Conservation (phyloP, 2,113 vertebrate genomes). For the Phyllostomus discolor region DNA sequence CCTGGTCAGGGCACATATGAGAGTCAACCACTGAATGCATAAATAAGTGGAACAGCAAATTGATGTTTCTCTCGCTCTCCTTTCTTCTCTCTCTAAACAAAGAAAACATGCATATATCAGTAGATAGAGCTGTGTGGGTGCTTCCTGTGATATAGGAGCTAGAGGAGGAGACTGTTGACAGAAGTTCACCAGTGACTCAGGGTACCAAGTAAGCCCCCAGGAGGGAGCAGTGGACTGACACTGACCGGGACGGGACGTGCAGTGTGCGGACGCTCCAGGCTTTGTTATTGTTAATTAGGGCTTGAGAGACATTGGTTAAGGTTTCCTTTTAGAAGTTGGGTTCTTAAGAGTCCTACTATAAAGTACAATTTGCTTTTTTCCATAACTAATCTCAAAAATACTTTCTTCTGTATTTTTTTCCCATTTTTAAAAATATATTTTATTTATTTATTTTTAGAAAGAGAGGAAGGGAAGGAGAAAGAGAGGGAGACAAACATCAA, state of each 20-base stretch:
- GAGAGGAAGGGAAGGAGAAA: too few species aligned
- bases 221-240: not conserved
- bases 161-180: not conserved
- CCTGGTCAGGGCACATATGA: too few species aligned
- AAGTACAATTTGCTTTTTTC: not conserved
- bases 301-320: not conserved
- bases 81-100: too few species aligned
- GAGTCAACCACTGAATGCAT: too few species aligned
- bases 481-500: too few species aligned
- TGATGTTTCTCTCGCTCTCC: too few species aligned
- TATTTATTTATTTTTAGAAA: too few species aligned
- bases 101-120: too few species aligned
- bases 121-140: not conserved
- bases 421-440: too few species aligned
- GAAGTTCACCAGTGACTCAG: not conserved
- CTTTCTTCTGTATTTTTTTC: not conserved
- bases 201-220: not conserved
- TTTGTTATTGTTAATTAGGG: conserved; percentile 17
- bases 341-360: not conserved
- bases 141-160: not conserved
- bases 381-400: not conserved
- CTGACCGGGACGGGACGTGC: not conserved
- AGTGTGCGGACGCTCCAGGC: not conserved
- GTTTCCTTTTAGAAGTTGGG: not conserved
- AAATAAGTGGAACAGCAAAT: too few species aligned